A percentile compares a stretch with the other conserved stretches of the same genome.
Evolutionary conservation across 2,888 invertebrate species (phyloP).

Genomic region (Amiota minor): DNA sequence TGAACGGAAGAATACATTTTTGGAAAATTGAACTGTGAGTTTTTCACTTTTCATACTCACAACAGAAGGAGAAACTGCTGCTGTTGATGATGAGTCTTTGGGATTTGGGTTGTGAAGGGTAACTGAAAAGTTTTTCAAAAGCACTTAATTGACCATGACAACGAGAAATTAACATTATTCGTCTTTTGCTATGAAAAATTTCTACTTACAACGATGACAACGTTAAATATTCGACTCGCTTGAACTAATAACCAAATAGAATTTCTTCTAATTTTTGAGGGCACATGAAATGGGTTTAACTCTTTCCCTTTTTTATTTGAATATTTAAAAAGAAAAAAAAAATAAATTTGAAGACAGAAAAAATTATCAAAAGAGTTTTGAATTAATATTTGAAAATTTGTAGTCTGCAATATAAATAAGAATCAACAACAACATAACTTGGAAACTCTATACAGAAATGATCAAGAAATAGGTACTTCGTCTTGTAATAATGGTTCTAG

Average conservation of each 20-base stretch:
- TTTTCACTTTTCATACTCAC: constrained; percentile 44
- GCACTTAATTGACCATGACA: constrained; percentile 64
- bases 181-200: constrained; percentile 12
- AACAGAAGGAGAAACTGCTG: background rate
- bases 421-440: no score
- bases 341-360: no score
- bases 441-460: no score
- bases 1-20: constrained; percentile 55
- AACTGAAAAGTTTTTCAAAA: constrained; percentile 28
- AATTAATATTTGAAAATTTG: no score
- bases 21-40: constrained; percentile 57
- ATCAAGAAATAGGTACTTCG: no score
- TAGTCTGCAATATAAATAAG: no score
- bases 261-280: background rate
- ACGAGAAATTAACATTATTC: constrained; percentile 61
- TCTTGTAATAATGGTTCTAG: no score
- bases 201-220: background rate
- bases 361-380: no score
- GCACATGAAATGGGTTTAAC: no score
- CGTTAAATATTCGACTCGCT: background rate
- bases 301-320: no score
- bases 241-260: background rate
- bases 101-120: background rate
- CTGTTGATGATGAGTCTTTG: constrained; percentile 26
- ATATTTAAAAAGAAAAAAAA: no score